Base-by-base conservation (phyloP, 2,888 invertebrate genomes). In the Belgica antarctica region DNA sequence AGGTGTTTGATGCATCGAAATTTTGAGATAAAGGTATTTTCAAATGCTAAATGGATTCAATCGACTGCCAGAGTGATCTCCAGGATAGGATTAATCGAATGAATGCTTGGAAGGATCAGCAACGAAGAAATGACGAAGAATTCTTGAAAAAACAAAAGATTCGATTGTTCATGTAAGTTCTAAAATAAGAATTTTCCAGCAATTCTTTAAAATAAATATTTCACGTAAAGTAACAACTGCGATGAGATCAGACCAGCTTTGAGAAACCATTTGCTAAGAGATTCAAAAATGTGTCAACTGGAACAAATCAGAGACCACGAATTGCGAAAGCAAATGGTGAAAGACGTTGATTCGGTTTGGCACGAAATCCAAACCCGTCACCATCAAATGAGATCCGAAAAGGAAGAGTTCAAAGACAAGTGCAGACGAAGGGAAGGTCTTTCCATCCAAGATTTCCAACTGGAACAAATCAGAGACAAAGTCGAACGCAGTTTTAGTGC, bases 211-310 rank as follows among this genome's bases (percentile, higher is more conserved):
- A 15, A 31, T 12, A 5, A 15, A 15, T 27, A 24, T n/a, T 28
- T 22, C 34, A 7, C 15, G n/a, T n/a, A n/a, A n/a, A n/a, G n/a
- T n/a, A 52, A 59, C 28, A 24, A 70, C 17, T 70, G 70, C 36
- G 70, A 70, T 61, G 70, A 70, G 10, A 70, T 70, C 41, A 59
- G 70, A 1, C 70, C 61, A 28, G 8, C 15, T 1, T 27, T 70
- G 1, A 57, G 61, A 27, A 70, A 61, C 41, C 24, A 27, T 7
- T 4, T 70, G 8, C 17, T 70, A 19, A 36, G 12, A 17, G 70
- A 70, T 28, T 70, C 70, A 15, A 70, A 70, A 41, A 12, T 61
- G n/a, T 70, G 70, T 70, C 70, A 70, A 61, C n/a, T 41, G 24
- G 61, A 70, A 10, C 70, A 70, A 41, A 61, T 70, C 4, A 59